Evolutionary conservation across 53 echinoderm and acorn worm species (phyloP).

Genomic region (Stichopus horrens): DNA sequence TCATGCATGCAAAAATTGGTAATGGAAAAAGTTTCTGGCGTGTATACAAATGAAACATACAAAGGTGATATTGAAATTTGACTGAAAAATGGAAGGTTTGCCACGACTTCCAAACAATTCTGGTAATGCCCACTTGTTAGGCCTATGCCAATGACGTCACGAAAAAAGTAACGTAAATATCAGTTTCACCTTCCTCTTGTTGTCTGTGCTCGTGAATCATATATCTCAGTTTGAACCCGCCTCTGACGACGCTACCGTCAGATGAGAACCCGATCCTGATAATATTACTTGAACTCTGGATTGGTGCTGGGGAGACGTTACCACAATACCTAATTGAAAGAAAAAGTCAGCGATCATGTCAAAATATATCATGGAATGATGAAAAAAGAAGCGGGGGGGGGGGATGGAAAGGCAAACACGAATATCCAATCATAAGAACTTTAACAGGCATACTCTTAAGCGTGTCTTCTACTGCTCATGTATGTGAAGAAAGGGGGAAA

Average conservation of each 20-base stretch:
- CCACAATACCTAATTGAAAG: slow-evolving; percentile 57
- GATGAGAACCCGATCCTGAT: slow-evolving; percentile 51
- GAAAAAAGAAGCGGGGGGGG: background rate
- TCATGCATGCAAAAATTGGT: no score
- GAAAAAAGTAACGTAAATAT: background rate
- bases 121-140: no score
- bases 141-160: no score
- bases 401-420: background rate
- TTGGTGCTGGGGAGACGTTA: slow-evolving; percentile 49
- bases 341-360: background rate
- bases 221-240: slow-evolving; percentile 62
- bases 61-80: no score
- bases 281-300: slow-evolving; percentile 34
- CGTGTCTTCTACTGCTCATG: no score
- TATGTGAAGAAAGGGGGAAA: no score
- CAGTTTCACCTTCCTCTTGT: slow-evolving; percentile 9
- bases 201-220: slow-evolving; percentile 42
- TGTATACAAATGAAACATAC: no score
- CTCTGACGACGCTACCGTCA: slow-evolving; percentile 53
- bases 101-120: no score
- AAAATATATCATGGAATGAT: background rate
- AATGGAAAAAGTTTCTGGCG: no score
- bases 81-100: no score
- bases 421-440: no score
- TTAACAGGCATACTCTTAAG: no score